phyloP scores from a whole-genome alignment of 2,113 vertebrate species.

The Colinus virginianus region DNA sequence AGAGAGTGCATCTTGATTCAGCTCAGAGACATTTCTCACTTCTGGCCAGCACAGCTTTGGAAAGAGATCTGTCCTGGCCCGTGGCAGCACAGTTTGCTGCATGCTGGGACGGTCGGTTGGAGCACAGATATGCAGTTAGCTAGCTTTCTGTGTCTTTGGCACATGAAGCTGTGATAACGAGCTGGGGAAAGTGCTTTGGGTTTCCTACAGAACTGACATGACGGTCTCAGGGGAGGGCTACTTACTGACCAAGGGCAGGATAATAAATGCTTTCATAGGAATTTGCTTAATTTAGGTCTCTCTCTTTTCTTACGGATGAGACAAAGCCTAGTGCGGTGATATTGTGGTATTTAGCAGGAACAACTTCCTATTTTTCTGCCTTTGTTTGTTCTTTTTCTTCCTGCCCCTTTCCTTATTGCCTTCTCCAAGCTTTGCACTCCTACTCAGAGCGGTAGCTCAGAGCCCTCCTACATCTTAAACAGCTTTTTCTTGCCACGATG shows the following conservation, averaged over 20 bases:
- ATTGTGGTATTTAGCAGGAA: background rate
- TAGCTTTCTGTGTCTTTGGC: background rate
- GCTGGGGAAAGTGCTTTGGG: background rate
- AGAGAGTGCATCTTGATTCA: background rate
- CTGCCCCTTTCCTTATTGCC: background rate
- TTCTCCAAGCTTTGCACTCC: background rate
- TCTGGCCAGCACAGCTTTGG: background rate
- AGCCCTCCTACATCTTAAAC: background rate
- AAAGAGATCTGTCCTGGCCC: background rate
- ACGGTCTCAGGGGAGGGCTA: background rate
- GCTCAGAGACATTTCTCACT: background rate
- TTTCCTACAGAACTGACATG: background rate
- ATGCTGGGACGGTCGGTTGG: background rate
- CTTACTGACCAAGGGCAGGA: background rate
- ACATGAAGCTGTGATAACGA: background rate
- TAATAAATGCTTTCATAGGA: background rate
- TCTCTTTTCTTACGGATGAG: background rate
- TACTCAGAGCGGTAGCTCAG: background rate
- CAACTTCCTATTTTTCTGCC: background rate
- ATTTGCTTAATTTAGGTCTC: background rate
- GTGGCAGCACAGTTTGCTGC: fast-evolving
- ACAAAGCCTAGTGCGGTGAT: background rate
- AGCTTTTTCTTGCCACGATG: background rate
- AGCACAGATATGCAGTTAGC: background rate
- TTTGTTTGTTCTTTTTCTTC: background rate